Conservation (phyloP, 2,797 vertebrate genomes). For the Danio kyathit region DNA sequence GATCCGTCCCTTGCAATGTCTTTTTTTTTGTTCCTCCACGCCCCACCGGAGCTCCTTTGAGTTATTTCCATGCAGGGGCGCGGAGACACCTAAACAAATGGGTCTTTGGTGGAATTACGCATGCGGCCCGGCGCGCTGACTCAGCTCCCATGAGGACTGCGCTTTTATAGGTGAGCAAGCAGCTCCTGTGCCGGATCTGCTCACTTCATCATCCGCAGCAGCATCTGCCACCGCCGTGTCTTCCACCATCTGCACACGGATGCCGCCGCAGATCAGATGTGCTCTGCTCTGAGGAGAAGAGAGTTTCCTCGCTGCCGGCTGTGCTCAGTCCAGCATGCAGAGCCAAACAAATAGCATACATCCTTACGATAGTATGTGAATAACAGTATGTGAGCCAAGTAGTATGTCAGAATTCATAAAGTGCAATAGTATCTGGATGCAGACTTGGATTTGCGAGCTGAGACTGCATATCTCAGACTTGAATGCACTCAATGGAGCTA, state of each 20-base stretch:
- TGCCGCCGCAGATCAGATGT: constrained; percentile 56
- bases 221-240: constrained; percentile 41
- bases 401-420: too few species aligned
- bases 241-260: constrained; percentile 35
- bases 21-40: constrained; percentile 7
- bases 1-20: neutral
- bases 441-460: too few species aligned
- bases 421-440: too few species aligned
- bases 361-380: too few species aligned
- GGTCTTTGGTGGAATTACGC: constrained; percentile 66
- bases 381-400: too few species aligned
- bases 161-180: constrained; percentile 69
- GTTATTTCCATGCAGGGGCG: constrained; percentile 34
- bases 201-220: constrained; percentile 48
- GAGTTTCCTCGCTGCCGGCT: constrained; percentile 61
- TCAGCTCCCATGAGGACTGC: constrained; percentile 68
- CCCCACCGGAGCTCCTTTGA: constrained; percentile 42
- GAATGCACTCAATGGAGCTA: too few species aligned
- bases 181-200: constrained; percentile 52
- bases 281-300: constrained; percentile 33
- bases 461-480: too few species aligned
- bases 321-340: constrained; percentile 61
- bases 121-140: constrained; percentile 66
- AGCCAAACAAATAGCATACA: constrained; percentile 61
- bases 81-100: constrained; percentile 62